Evolutionary conservation across 1,140 invertebrate genomes (phyloP).

Genomic region (Druon quercuslanigerum): DNA sequence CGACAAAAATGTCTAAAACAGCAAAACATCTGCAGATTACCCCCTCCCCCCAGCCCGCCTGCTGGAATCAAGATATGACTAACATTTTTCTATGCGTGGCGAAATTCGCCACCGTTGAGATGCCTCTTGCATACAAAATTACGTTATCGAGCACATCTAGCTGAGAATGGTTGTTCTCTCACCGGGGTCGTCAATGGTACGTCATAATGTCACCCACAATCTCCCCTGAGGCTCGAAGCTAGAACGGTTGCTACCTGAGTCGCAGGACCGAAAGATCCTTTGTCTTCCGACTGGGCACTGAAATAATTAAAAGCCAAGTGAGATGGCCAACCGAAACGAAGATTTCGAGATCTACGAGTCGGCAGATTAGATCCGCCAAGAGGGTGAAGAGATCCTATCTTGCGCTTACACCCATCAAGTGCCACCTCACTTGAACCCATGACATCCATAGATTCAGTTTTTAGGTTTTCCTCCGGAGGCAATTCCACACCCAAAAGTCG

Average conservation of each 20-base stretch:
- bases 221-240: slow-evolving; percentile 29
- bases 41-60: no score
- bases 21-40: no score
- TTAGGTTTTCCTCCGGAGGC: neutral
- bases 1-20: no score
- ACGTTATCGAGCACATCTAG: slow-evolving; percentile 10
- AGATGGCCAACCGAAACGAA: slow-evolving; percentile 45
- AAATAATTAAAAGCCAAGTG: slow-evolving; percentile 52
- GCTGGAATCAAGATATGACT: no score
- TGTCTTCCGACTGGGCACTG: slow-evolving; percentile 41
- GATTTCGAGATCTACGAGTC: slow-evolving; percentile 42
- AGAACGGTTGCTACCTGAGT: slow-evolving; percentile 39
- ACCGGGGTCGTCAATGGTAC: slow-evolving; percentile 37
- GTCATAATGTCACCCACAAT: slow-evolving; percentile 42
- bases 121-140: slow-evolving; percentile 15
- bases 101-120: neutral
- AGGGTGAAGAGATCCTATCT: slow-evolving; percentile 56
- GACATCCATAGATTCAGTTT: slow-evolving; percentile 54
- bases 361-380: slow-evolving; percentile 47
- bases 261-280: slow-evolving; percentile 37
- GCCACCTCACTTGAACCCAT: slow-evolving; percentile 55
- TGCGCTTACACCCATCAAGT: slow-evolving; percentile 59
- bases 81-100: no score
- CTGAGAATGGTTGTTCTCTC: slow-evolving; percentile 21
- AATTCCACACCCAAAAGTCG: slow-evolving; percentile 18